A percentile compares a stretch with the other conserved stretches of the same genome.
Conservation (phyloP, 2,113 vertebrate species). For the Barnardius zonarius region DNA sequence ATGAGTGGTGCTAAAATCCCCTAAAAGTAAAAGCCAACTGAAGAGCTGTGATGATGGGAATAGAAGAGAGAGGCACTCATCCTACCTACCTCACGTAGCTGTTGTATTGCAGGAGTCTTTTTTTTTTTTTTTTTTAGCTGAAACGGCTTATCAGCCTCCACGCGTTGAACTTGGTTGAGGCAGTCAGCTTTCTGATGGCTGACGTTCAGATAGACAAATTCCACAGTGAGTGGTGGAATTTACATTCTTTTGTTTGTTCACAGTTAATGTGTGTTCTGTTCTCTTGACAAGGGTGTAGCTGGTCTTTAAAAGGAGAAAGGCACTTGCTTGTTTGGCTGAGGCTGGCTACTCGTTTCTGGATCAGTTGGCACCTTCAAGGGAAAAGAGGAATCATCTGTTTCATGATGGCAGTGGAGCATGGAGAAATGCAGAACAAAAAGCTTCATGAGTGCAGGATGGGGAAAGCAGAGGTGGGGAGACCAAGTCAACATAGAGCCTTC, state of each 20-base stretch:
- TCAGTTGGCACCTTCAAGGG: background rate
- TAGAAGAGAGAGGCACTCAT: background rate
- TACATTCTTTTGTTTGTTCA: slow-evolving; percentile 13
- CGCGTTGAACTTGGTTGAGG: background rate
- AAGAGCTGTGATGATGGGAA: background rate
- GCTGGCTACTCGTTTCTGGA: background rate
- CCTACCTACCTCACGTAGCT: background rate
- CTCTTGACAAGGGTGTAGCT: background rate
- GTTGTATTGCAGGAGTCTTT: background rate
- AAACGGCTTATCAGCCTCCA: background rate
- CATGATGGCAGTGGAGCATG: background rate
- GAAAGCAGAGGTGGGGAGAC: background rate
- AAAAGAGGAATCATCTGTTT: background rate
- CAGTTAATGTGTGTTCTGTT: background rate
- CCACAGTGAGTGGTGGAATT: background rate
- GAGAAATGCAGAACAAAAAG: background rate
- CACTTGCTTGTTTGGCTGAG: background rate
- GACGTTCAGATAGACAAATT: background rate
- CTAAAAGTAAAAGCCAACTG: background rate
- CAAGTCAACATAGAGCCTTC: background rate
- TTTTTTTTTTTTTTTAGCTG: background rate
- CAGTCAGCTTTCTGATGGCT: background rate
- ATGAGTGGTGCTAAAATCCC: background rate
- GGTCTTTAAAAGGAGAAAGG: background rate
- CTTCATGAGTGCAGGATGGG: background rate